phyloP scores from a whole-genome alignment of 1,140 invertebrate species.

The Drosophila azteca region DNA sequence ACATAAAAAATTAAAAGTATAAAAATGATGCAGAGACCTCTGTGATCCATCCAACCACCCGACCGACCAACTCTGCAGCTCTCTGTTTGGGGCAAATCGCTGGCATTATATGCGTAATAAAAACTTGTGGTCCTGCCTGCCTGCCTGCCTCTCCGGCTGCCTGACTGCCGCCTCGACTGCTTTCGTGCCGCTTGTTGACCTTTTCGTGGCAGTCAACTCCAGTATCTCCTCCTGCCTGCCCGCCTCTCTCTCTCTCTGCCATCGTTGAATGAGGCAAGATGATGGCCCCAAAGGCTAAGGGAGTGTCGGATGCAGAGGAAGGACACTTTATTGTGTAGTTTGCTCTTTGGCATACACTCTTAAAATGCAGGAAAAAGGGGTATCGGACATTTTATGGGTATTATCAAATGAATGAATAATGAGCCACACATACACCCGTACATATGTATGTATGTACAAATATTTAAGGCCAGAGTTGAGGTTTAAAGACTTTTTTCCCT shows the following conservation, averaged over 20 bases:
- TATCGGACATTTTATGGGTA: neutral
- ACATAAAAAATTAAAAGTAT: slow-evolving; percentile 80
- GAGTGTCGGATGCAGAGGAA: slow-evolving; percentile 11
- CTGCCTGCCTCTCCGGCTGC: slow-evolving; percentile 5
- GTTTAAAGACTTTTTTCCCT: too few relatives aligned
- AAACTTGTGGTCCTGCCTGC: slow-evolving; percentile 78
- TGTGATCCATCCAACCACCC: slow-evolving; percentile 11
- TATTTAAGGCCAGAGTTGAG: too few relatives aligned
- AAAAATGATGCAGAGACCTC: slow-evolving; percentile 68
- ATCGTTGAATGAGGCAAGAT: slow-evolving; percentile 19
- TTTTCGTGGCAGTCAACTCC: slow-evolving; percentile 46
- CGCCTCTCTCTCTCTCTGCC: too few relatives aligned
- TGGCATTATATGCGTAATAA: slow-evolving; percentile 80
- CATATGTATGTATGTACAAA: too few relatives aligned
- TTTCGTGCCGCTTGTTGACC: slow-evolving; percentile 52
- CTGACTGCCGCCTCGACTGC: slow-evolving; percentile 25
- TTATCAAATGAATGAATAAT: slow-evolving; percentile 10
- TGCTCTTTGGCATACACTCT: slow-evolving; percentile 47
- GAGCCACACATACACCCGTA: neutral
- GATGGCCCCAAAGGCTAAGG: slow-evolving; percentile 31
- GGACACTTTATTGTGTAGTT: slow-evolving; percentile 63
- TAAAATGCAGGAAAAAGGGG: neutral
- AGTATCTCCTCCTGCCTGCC: neutral
- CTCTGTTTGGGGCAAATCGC: slow-evolving; percentile 52
- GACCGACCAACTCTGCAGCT: neutral